phyloP scores from a whole-genome alignment of 2,888 invertebrate species.

The Lysandra bellargus region DNA sequence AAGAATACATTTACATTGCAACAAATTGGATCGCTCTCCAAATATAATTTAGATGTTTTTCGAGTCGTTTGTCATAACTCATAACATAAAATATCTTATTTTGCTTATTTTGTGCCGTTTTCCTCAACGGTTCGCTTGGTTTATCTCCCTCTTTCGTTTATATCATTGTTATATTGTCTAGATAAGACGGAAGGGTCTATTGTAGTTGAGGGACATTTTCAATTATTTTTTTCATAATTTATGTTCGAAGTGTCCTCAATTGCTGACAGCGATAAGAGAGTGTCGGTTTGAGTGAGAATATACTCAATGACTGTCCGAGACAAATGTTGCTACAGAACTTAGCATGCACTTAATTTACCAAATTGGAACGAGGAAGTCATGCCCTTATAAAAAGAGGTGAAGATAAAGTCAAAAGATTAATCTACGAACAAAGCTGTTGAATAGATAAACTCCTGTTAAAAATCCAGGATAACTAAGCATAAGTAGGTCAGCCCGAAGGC shows the following conservation, averaged over 20 bases:
- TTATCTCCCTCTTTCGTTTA: not conserved
- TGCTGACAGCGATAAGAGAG: not conserved
- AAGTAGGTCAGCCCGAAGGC: not conserved
- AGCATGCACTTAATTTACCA: too few relatives aligned
- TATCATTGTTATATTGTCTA: slow-evolving; percentile 14
- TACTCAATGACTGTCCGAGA: not conserved
- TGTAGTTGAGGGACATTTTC: not conserved
- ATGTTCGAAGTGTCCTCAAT: not conserved
- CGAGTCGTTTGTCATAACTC: slow-evolving; percentile 17
- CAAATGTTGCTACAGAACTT: too few relatives aligned
- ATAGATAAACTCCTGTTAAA: not conserved
- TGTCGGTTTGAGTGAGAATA: not conserved
- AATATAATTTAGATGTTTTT: slow-evolving; percentile 19
- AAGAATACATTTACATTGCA: slow-evolving; percentile 14
- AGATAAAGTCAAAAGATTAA: not conserved
- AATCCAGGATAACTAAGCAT: not conserved
- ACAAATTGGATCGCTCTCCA: slow-evolving; percentile 20
- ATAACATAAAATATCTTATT: slow-evolving; percentile 14
- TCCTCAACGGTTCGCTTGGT: slow-evolving; percentile 1
- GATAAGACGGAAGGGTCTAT: not conserved
- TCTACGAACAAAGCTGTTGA: not conserved
- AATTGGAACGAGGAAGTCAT: too few relatives aligned
- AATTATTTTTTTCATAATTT: not conserved
- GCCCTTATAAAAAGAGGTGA: too few relatives aligned
- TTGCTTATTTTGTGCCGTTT: slow-evolving; percentile 14